Evolutionary conservation across 2,797 vertebrate genomes (phyloP), one percentile per base, ranked within the genome.

Genomic region (Sebastes trivittatus): DNA sequence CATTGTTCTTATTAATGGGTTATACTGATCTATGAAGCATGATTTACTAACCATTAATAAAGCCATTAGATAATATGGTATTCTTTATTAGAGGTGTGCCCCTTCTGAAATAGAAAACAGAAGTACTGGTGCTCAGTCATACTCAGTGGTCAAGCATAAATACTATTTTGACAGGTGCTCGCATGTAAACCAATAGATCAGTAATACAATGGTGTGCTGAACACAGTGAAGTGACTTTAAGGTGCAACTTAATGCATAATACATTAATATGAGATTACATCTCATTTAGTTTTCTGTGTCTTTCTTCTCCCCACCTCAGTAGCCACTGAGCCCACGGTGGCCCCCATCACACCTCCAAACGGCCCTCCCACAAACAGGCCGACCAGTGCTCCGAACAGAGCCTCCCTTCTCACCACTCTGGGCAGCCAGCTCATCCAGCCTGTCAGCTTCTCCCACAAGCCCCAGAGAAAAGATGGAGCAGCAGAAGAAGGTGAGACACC

Each of bases 321-420:
- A 5, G 94, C 95, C 76, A 96, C 93, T 0, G 95, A 96, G 1
- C 95, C 95, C 69, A 96, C 94, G 0, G 95, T 93, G 81, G 95
- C 93, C 4, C 95, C 96, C 72, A 96, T 54, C 76, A 91, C 84
- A 6, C 94, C 91, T 16, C 95, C 96, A 2, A 91, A 30, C 0
- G 91, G 86, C 66, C 96, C 96, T 4, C 96, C 96, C 1, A 96
- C 90, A 20, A 96, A 95, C 85, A 96, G 78, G 34, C 95, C 91
- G 0, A 96, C 87, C 75, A 96, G 62, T 1, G 95, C 79, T 11
- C 95, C 95, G 11, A 96, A 78, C 78, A 96, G 84, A 34, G 95
- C 86, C 81, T 94, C 94, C 60, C 85, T 82, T 16, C 95, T 91
- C 72, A 96, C 77, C 16, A 95, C 64, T 1, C n/a, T 75, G 13